phyloP scores from a whole-genome alignment of 1,140 invertebrate genomes.

The Drosophila nigrodunni region DNA sequence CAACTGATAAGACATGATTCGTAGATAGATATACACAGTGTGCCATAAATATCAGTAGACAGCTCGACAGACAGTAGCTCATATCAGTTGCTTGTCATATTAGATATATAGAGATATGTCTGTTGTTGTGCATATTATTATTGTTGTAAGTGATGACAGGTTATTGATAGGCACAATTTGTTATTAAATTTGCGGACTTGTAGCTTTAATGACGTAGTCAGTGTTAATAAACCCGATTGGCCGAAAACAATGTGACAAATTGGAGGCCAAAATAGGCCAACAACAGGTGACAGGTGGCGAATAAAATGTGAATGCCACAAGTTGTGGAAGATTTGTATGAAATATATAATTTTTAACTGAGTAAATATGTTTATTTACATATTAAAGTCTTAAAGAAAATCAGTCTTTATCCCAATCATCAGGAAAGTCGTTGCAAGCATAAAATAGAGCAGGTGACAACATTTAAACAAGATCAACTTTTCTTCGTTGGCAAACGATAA shows the following conservation, averaged over 20 bases:
- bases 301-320: constrained; percentile 1
- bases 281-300: neutral
- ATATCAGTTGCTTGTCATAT: constrained; percentile 42
- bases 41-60: constrained; percentile 39
- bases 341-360: too few species aligned
- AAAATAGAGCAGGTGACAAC: constrained; percentile 42
- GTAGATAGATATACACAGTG: constrained; percentile 4
- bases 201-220: constrained; percentile 44
- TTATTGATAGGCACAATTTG: constrained; percentile 62
- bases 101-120: constrained; percentile 33
- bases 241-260: neutral
- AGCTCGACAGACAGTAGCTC: constrained; percentile 22
- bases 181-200: constrained; percentile 56
- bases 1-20: constrained; percentile 14
- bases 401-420: constrained; percentile 2
- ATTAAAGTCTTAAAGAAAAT: neutral
- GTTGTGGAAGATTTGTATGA: constrained; percentile 20
- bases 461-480: neutral
- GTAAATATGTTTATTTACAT: too few species aligned
- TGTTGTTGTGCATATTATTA: neutral
- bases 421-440: constrained; percentile 40
- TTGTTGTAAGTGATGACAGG: constrained; percentile 36
- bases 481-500: neutral
- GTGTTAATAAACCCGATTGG: constrained; percentile 31
- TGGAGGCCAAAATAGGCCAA: neutral